A percentile compares a stretch with the other conserved stretches of the same genome.
Conservation (phyloP, 2,797 vertebrate genomes). For the Zonotrichia albicollis region DNA sequence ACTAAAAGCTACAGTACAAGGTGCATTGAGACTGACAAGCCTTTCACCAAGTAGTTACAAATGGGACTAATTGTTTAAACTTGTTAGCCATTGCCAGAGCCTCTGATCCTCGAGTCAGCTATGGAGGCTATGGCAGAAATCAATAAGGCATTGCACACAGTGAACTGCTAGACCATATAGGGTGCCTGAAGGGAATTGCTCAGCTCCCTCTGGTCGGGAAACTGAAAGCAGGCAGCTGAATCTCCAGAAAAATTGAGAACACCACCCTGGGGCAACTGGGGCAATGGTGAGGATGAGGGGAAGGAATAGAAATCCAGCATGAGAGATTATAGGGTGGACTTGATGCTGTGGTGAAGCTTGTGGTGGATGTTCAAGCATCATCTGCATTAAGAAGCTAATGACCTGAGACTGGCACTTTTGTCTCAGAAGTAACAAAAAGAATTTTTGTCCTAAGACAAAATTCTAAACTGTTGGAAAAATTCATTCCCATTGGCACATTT, state of each 20-base stretch:
- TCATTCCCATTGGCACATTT: constrained; percentile 34
- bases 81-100: constrained; percentile 80
- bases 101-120: constrained; percentile 77
- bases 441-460: neutral
- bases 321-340: neutral
- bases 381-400: neutral
- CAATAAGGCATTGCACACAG: constrained; percentile 71
- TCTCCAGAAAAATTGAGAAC: constrained; percentile 57
- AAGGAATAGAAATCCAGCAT: neutral
- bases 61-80: constrained; percentile 82
- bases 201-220: constrained; percentile 64
- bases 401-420: neutral
- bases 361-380: neutral
- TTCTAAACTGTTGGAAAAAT: neutral
- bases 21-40: constrained; percentile 74
- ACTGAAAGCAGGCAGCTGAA: constrained; percentile 67
- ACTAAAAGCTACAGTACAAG: constrained; percentile 74
- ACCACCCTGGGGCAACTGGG: constrained; percentile 8
- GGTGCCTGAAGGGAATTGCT: constrained; percentile 72
- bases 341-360: neutral
- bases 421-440: neutral
- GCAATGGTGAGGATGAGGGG: neutral
- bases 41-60: constrained; percentile 78
- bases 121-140: constrained; percentile 76
- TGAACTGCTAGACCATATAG: constrained; percentile 75